Evolutionary conservation across 2,888 invertebrate species (phyloP).

Genomic region (Rhingia campestris): DNA sequence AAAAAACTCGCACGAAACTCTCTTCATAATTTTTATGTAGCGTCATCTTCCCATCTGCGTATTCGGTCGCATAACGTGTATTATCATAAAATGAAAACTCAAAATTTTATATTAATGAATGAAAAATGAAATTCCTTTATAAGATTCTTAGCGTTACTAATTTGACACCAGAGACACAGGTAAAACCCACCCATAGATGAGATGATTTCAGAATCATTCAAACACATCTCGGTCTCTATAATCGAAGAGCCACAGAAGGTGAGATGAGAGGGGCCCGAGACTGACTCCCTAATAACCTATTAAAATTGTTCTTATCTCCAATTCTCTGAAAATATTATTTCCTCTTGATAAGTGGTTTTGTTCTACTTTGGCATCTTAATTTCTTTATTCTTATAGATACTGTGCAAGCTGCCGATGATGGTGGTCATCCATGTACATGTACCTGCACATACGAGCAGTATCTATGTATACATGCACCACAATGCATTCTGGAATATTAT

Average conservation of each 20-base stretch:
- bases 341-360: constrained; percentile 72
- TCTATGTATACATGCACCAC: neutral
- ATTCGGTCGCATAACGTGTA: constrained; percentile 29
- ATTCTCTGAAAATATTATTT: constrained; percentile 61
- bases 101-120: constrained; percentile 60
- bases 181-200: constrained; percentile 45
- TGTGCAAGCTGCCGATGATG: constrained; percentile 52
- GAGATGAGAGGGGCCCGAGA: neutral
- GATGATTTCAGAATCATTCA: constrained; percentile 37
- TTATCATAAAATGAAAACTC: neutral
- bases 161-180: constrained; percentile 58
- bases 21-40: constrained; percentile 5
- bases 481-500: constrained; percentile 18
- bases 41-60: constrained; percentile 33
- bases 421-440: constrained; percentile 31
- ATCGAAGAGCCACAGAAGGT: neutral
- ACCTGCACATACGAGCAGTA: constrained; percentile 10
- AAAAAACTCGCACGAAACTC: neutral
- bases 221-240: constrained; percentile 11
- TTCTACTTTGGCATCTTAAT: constrained; percentile 62
- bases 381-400: constrained; percentile 24
- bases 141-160: constrained; percentile 57
- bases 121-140: constrained; percentile 61
- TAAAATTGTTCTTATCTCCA: constrained; percentile 70
- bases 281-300: constrained; percentile 63